Evolutionary conservation across 1,140 invertebrate genomes (phyloP).

Genomic region (Hypsibius dujardini): DNA sequence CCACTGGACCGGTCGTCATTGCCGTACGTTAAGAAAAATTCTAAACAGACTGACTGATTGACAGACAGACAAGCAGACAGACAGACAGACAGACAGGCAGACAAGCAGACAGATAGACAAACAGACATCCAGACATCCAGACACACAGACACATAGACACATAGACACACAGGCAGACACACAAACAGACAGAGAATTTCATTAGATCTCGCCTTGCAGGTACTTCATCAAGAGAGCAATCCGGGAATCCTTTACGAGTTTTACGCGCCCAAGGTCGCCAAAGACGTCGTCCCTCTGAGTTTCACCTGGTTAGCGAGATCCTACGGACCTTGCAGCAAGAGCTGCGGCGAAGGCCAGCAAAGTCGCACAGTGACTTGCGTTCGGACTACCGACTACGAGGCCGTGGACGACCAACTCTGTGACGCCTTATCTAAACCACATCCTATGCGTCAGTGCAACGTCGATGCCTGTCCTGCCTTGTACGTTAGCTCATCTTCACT

Average conservation of each 20-base stretch:
- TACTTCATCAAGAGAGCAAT: slow-evolving; percentile 65
- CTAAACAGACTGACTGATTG: too few relatives aligned
- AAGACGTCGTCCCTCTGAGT: slow-evolving; percentile 25
- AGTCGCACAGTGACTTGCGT: slow-evolving; percentile 41
- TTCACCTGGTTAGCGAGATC: slow-evolving; percentile 12
- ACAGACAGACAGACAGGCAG: too few relatives aligned
- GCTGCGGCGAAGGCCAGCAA: slow-evolving; percentile 40
- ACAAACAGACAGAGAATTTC: background rate
- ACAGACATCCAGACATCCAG: too few relatives aligned
- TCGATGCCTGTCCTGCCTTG: slow-evolving; percentile 54
- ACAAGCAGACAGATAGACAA: too few relatives aligned
- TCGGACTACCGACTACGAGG: slow-evolving; percentile 38
- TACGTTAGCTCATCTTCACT: slow-evolving; percentile 20
- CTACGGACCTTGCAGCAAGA: slow-evolving; percentile 8
- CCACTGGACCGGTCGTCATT: slow-evolving; percentile 63
- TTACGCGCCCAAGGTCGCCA: slow-evolving; percentile 56
- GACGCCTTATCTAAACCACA: slow-evolving; percentile 49
- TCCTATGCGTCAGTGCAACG: slow-evolving; percentile 50
- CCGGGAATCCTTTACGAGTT: slow-evolving; percentile 76
- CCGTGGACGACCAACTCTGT: slow-evolving; percentile 55
- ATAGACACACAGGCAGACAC: too few relatives aligned
- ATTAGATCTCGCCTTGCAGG: slow-evolving; percentile 36
- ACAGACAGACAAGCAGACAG: too few relatives aligned
- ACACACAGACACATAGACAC: too few relatives aligned
- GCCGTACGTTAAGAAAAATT: slow-evolving; percentile 42